These are phyloP conservation scores for Tetranychus piercei DNA, from an alignment of 2,888 invertebrate genomes.

Conservation along the genomic window DNA sequence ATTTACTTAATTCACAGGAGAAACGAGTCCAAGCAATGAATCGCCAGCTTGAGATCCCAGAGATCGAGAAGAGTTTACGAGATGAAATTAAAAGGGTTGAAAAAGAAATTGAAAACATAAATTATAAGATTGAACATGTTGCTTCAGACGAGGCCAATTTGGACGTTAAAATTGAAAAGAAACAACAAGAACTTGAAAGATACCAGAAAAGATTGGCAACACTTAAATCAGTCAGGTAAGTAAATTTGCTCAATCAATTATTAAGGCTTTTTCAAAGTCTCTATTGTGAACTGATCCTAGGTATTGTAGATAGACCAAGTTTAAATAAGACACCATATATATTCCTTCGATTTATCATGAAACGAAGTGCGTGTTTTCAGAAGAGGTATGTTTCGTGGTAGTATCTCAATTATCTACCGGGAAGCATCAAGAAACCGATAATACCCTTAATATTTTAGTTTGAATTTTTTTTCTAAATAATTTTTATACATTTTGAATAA, in stretches of 20 bases:
- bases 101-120: conserved; percentile 49
- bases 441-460: no score
- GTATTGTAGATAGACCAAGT: no score
- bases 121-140: conserved; percentile 55
- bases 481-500: no score
- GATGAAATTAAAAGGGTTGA: conserved; percentile 50
- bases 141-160: conserved; percentile 70
- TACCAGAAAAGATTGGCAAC: conserved; percentile 82
- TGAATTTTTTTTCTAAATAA: no score
- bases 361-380: no score
- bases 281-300: no score
- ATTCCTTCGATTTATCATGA: no score
- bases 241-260: neutral
- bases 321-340: no score
- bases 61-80: conserved; percentile 58
- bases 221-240: conserved; percentile 71
- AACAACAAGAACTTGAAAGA: conserved; percentile 67
- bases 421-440: no score
- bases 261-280: neutral
- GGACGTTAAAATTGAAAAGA: conserved; percentile 76
- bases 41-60: conserved; percentile 56
- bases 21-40: conserved; percentile 59
- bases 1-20: conserved; percentile 37
- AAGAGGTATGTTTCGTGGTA: no score
- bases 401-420: no score